Percentiles rank a stretch among this genome's conserved stretches.
phyloP scores from a whole-genome alignment of 2,888 invertebrate species.

The Ceramica pisi region DNA sequence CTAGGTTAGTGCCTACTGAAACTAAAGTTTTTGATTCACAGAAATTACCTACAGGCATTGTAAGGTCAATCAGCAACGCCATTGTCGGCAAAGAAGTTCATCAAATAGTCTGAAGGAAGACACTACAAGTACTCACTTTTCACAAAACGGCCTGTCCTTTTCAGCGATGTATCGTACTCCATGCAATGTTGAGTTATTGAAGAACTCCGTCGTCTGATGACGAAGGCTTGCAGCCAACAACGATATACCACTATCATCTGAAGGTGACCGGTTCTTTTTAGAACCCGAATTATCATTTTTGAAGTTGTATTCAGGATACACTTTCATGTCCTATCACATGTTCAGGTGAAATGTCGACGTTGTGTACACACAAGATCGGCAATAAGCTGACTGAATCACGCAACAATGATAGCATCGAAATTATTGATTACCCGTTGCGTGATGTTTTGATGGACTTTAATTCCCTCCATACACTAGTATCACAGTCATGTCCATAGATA shows the following conservation, averaged over 20 bases:
- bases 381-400: conserved; percentile 73
- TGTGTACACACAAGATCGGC: conserved; percentile 53
- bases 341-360: conserved; percentile 52
- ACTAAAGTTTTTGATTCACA: background rate
- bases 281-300: conserved; percentile 66
- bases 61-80: background rate
- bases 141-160: conserved; percentile 93
- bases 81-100: background rate
- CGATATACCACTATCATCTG: conserved; percentile 78
- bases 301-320: conserved; percentile 76
- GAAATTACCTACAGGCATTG: background rate
- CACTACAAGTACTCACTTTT: conserved; percentile 91
- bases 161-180: conserved; percentile 95
- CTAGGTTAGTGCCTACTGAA: background rate
- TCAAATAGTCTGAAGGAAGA: conserved; percentile 1
- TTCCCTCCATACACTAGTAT: conserved; percentile 17
- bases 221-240: conserved; percentile 92
- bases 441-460: conserved; percentile 55
- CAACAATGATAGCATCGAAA: conserved; percentile 77
- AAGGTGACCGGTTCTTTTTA: conserved; percentile 63
- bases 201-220: conserved; percentile 94
- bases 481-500: conserved; percentile 7
- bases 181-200: conserved; percentile 94
- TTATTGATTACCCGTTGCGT: conserved; percentile 80
- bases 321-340: conserved; percentile 79